Evolutionary conservation across 2,888 invertebrate genomes (phyloP).

Genomic region (Molorchus minor): DNA sequence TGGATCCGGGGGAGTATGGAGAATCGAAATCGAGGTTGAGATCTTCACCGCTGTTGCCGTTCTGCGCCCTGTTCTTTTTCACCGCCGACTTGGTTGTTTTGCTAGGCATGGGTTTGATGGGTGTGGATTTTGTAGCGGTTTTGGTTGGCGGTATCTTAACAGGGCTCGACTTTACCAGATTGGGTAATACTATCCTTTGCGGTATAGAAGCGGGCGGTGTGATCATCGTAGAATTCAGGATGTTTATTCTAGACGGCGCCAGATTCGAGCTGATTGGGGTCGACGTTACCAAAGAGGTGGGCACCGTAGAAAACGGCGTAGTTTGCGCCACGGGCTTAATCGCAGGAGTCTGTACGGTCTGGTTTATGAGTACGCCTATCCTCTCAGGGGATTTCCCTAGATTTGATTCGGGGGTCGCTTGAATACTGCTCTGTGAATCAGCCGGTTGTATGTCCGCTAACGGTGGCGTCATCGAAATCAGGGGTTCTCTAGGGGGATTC

Average conservation of each 20-base stretch:
- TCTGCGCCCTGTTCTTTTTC: constrained; percentile 37
- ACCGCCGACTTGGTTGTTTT: constrained; percentile 45
- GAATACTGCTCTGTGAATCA: constrained; percentile 59
- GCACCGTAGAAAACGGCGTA: constrained; percentile 53
- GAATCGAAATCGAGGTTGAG: constrained; percentile 79
- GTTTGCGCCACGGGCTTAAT: constrained; percentile 58
- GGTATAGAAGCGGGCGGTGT: constrained; percentile 55
- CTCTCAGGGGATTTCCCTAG: constrained; percentile 51
- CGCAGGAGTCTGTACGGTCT: constrained; percentile 46
- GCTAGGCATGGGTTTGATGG: constrained; percentile 67
- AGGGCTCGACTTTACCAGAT: constrained; percentile 64
- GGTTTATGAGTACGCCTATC: constrained; percentile 39
- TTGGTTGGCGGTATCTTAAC: constrained; percentile 64
- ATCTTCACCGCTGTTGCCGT: constrained; percentile 62
- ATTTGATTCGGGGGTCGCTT: constrained; percentile 53
- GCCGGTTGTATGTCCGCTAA: constrained; percentile 60
- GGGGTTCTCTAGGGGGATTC: constrained; percentile 43
- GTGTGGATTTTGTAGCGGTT: constrained; percentile 69
- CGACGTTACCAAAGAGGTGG: constrained; percentile 56
- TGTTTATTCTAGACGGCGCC: constrained; percentile 57
- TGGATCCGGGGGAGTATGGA: constrained; percentile 90
- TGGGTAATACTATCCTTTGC: constrained; percentile 65
- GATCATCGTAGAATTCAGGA: constrained; percentile 57
- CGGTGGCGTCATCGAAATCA: constrained; percentile 57
- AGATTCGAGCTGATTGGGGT: constrained; percentile 55